Conservation (phyloP, 2,113 vertebrate species). For the Malurus melanocephalus region DNA sequence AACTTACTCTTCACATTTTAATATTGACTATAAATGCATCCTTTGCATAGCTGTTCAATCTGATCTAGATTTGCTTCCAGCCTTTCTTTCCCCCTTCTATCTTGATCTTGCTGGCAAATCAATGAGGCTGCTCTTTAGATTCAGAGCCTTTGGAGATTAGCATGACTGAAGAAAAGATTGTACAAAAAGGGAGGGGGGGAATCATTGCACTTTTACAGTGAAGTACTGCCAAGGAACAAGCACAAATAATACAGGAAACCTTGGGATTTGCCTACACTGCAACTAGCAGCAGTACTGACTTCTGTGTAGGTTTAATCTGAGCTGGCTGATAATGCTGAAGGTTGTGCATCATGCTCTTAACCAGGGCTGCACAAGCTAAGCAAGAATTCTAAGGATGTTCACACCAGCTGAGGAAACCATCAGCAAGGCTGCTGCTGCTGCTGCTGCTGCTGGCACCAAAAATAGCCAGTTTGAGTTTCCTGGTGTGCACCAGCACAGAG, state of each 20-base stretch:
- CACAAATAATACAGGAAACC: not conserved
- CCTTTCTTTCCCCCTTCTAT: not conserved
- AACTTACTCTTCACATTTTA: not conserved
- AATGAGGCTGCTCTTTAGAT: not conserved
- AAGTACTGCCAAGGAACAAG: not conserved
- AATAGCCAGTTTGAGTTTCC: not conserved
- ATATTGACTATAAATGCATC: not conserved
- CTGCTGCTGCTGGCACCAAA: not conserved
- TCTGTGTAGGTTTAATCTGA: not conserved
- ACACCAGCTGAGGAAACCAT: not conserved
- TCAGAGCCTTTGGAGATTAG: not conserved
- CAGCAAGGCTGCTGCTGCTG: not conserved
- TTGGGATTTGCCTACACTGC: not conserved
- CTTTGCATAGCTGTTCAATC: not conserved
- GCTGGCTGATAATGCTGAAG: not conserved
- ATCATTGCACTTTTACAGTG: not conserved
- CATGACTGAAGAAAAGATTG: not conserved
- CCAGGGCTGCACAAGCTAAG: not conserved
- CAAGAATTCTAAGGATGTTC: not conserved
- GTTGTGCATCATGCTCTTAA: not conserved
- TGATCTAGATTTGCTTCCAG: not conserved
- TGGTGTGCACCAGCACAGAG: not conserved
- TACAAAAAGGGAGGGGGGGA: not conserved
- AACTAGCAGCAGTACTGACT: not conserved
- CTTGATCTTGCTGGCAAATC: constrained; percentile 13